Evolutionary conservation across 2,888 invertebrate genomes (phyloP), one percentile per base, ranked within the genome.

Genomic region (Neoaliturus tenellus): DNA sequence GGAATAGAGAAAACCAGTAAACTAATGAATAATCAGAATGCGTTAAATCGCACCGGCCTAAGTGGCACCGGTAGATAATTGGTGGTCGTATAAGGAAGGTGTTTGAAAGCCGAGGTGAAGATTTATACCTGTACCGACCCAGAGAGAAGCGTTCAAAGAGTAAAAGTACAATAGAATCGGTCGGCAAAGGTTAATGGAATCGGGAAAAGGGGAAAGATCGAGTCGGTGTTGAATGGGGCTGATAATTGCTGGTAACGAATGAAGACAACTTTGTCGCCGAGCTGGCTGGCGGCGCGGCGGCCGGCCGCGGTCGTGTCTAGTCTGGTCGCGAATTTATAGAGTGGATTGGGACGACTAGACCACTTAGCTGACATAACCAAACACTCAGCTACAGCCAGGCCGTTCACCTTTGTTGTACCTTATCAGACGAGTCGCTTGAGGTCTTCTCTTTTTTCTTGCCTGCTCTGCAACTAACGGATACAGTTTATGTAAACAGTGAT

Each of bases 171-270:
- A 78, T 78, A 78, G 78, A 41, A 75, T 75, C 75, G 75, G 75
- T 48, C 75, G 48, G 78, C 51, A 78, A 55, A 78, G 78, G 78
- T 78, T 78, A 78, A 78, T 78, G 78, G 78, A 78, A 78, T 78
- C 78, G 78, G 17, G 75, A 75, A 75, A 44, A 75, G 75, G 75
- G 71, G 28, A 75, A 75, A 41, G 75, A 75, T 75, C 48, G 75
- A 4, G 67, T 20, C 69, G 39, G 69, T 69, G 75, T 75, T 75
- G 44, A 75, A 75, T 75, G 48, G 75, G 33, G 44, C 39, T 48
- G 75, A 75, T 75, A 75, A 75, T 75, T 75, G 20, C 75, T 25
- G 25, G 75, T 48, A 75, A 75, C 41, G 75, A 14, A 75, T 75
- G 48, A 75, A 75, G 75, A 44, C 25, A 75, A 28, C 28, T 35